Percentiles rank a stretch among this genome's conserved stretches.
Evolutionary conservation across 2,888 invertebrate genomes (phyloP).

Genomic region (Apeira syringaria): DNA sequence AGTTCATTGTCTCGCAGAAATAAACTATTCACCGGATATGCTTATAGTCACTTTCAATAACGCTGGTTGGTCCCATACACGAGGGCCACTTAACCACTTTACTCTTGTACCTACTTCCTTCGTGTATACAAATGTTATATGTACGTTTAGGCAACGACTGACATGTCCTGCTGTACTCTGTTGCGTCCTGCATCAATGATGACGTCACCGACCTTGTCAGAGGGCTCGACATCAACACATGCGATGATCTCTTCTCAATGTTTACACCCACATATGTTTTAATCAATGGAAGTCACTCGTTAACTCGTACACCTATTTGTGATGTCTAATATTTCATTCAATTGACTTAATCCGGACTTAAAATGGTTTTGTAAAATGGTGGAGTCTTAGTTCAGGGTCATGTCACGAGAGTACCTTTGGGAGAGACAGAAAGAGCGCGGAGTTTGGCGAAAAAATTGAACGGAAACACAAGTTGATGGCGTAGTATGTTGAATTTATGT

Average conservation of each 20-base stretch:
- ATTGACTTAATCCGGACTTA: slow-evolving; percentile 16
- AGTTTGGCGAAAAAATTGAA: slow-evolving; percentile 7
- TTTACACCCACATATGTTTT: slow-evolving; percentile 55
- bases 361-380: slow-evolving; percentile 19
- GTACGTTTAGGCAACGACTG: slow-evolving; percentile 42
- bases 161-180: slow-evolving; percentile 52
- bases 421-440: slow-evolving; percentile 8
- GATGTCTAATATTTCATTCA: slow-evolving; percentile 19
- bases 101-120: slow-evolving; percentile 43
- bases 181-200: slow-evolving; percentile 53
- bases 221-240: slow-evolving; percentile 57
- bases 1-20: slow-evolving; percentile 48
- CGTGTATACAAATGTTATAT: slow-evolving; percentile 20
- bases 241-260: slow-evolving; percentile 55
- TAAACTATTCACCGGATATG: slow-evolving; percentile 52
- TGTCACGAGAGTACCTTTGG: slow-evolving; percentile 3
- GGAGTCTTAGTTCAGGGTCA: slow-evolving; percentile 16
- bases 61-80: slow-evolving; percentile 24
- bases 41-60: slow-evolving; percentile 39
- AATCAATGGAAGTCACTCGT: slow-evolving; percentile 28
- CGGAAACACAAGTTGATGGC: no score
- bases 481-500: no score
- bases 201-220: slow-evolving; percentile 74
- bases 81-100: slow-evolving; percentile 69
- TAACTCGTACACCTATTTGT: slow-evolving; percentile 15